Conservation (phyloP, 2,888 invertebrate genomes). For the Steinernema hermaphroditum region DNA sequence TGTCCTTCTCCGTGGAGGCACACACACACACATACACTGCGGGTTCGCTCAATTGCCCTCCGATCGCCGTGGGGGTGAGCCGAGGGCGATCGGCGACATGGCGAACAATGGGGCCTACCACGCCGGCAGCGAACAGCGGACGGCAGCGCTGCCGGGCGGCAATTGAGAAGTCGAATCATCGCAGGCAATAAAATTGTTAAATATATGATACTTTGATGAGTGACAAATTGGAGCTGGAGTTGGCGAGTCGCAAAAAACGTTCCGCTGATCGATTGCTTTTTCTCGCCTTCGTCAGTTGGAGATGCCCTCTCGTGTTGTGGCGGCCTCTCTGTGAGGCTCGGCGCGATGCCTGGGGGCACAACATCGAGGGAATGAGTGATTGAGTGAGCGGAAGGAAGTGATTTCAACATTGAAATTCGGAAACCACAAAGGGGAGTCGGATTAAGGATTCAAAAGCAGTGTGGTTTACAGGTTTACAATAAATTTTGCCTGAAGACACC, state of each 20-base stretch:
- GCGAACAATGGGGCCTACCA: conserved; percentile 16
- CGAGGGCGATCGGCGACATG: background rate
- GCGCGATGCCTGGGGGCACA: background rate
- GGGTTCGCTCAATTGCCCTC: background rate
- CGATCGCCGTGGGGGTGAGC: conserved; percentile 14
- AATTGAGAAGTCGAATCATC: conserved; percentile 3
- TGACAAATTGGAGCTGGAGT: conserved; percentile 9
- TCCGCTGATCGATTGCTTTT: conserved; percentile 1
- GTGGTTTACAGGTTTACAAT: no score
- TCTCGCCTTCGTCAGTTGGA: conserved; percentile 12
- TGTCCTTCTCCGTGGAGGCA: background rate
- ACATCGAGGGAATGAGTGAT: background rate
- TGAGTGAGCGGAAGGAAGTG: background rate
- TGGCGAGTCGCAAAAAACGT: conserved; percentile 7
- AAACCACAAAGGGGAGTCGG: no score
- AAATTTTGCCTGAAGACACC: no score
- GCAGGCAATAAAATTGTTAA: conserved; percentile 25
- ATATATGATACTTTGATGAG: conserved; percentile 22
- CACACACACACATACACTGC: background rate
- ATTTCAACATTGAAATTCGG: background rate
- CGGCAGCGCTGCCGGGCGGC: background rate
- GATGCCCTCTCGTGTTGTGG: conserved; percentile 7
- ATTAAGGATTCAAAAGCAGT: no score
- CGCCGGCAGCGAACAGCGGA: background rate
- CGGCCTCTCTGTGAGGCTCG: background rate